phyloP scores from a whole-genome alignment of 1,140 invertebrate species.

The Pararge aegeria region DNA sequence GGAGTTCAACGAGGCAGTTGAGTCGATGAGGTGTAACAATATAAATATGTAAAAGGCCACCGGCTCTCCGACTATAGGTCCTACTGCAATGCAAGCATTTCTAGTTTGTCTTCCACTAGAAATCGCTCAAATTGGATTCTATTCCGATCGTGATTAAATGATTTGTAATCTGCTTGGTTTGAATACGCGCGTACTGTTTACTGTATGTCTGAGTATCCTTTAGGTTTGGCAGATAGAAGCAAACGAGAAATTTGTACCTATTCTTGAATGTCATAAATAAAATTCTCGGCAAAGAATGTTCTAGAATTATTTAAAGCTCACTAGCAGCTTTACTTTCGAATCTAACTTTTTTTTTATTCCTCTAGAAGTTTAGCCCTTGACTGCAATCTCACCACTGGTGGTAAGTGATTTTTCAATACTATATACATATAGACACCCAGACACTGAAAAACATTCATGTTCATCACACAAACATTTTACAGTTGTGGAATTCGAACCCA shows the following conservation, averaged over 20 bases:
- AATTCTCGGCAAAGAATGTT: too few relatives aligned
- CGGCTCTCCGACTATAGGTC: background rate
- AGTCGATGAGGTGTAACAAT: background rate
- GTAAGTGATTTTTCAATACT: too few relatives aligned
- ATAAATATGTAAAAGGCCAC: background rate
- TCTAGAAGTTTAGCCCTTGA: too few relatives aligned
- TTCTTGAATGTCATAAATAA: background rate
- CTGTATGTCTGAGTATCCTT: background rate
- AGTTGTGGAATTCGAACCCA: too few relatives aligned
- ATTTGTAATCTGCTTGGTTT: slow-evolving; percentile 25
- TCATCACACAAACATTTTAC: too few relatives aligned
- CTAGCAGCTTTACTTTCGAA: too few relatives aligned
- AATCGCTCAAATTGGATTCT: slow-evolving; percentile 24
- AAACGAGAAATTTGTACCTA: background rate
- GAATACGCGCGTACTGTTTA: slow-evolving; percentile 5
- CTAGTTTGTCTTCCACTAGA: slow-evolving; percentile 30
- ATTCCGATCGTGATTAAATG: slow-evolving; percentile 29
- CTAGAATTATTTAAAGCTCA: too few relatives aligned
- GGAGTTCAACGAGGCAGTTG: too few relatives aligned
- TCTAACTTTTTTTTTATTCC: too few relatives aligned
- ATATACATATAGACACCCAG: too few relatives aligned
- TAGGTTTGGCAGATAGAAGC: background rate
- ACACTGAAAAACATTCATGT: too few relatives aligned
- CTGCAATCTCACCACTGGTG: too few relatives aligned
- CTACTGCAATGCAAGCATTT: background rate